A percentile compares a stretch with the other conserved stretches of the same genome.
Conservation (phyloP, 2,797 vertebrate species). For the Syncerus caffer region DNA sequence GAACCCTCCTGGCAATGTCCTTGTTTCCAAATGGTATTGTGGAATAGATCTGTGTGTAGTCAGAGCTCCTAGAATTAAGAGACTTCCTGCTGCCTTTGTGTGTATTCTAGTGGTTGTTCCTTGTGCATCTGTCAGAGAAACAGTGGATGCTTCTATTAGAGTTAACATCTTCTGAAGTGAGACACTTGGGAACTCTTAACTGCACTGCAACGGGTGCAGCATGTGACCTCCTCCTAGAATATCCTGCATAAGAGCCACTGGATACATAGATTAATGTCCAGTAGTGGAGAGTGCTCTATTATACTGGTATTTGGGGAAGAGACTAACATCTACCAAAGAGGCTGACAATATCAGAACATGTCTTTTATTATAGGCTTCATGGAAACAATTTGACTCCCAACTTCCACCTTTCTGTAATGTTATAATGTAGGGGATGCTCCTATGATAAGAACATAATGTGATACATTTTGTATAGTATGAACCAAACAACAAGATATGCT, state of each 20-base stretch:
- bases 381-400: background rate
- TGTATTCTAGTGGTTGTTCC: background rate
- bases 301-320: background rate
- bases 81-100: background rate
- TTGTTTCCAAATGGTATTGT: constrained; percentile 54
- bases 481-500: background rate
- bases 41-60: background rate
- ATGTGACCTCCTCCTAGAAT: background rate
- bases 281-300: background rate
- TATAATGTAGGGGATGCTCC: background rate
- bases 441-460: background rate
- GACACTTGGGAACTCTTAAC: background rate
- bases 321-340: background rate
- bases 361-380: background rate
- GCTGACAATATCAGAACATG: background rate
- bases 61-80: background rate
- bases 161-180: background rate
- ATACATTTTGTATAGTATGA: background rate
- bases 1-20: background rate
- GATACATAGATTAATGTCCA: background rate
- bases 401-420: background rate
- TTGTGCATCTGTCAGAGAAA: background rate
- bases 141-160: background rate
- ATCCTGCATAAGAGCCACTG: background rate
- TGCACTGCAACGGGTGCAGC: background rate